Conservation (phyloP, 2,113 vertebrate genomes). For the Edolisoma coerulescens region DNA sequence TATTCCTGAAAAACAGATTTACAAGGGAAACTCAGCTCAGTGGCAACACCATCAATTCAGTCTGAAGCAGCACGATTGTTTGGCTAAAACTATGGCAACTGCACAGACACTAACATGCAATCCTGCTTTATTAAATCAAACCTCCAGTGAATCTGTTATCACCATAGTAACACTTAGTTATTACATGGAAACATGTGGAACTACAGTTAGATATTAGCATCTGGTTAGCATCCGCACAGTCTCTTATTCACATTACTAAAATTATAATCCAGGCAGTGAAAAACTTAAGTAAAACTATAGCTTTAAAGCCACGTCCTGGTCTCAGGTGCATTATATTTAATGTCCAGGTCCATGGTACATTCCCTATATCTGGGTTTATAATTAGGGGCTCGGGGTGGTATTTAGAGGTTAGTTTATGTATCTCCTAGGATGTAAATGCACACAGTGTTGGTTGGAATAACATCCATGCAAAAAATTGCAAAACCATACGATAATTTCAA, state of each 20-base stretch:
- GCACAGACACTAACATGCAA: conserved; percentile 57
- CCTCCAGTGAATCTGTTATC: conserved; percentile 71
- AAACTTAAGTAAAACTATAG: conserved; percentile 13
- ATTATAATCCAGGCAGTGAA: conserved; percentile 38
- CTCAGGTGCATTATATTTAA: conserved; percentile 47
- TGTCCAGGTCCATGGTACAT: neutral
- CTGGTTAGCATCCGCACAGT: conserved; percentile 68
- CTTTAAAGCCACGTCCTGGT: conserved; percentile 32
- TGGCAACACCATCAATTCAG: conserved; percentile 42
- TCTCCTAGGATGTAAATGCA: conserved; percentile 42
- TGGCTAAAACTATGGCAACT: conserved; percentile 66
- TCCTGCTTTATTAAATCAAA: conserved; percentile 66
- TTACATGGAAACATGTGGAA: conserved; percentile 66
- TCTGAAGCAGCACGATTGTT: conserved; percentile 53
- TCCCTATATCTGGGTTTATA: conserved; percentile 23
- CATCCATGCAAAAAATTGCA: neutral
- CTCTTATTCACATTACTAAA: conserved; percentile 51
- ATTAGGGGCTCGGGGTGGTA: neutral
- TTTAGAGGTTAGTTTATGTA: neutral
- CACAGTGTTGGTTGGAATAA: neutral
- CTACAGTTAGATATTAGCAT: conserved; percentile 64
- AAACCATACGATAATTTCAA: neutral
- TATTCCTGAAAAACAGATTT: conserved; percentile 14
- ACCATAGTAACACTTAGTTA: conserved; percentile 74
- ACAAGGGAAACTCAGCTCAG: conserved; percentile 16